phyloP scores from a whole-genome alignment of 2,797 vertebrate genomes.

The Anableps anableps region DNA sequence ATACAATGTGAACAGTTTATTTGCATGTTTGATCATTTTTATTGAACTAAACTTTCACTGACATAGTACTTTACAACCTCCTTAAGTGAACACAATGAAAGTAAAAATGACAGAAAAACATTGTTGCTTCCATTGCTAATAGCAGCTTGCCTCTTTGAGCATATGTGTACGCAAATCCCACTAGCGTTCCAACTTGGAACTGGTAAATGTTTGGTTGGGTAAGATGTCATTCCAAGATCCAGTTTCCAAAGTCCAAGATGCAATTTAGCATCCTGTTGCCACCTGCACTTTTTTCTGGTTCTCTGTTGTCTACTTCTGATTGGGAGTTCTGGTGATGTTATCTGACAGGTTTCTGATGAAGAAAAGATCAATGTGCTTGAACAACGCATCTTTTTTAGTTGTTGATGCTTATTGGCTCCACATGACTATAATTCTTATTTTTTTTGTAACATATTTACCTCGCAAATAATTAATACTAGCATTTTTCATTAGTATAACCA shows the following conservation, averaged over 20 bases:
- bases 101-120: neutral
- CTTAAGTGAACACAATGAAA: neutral
- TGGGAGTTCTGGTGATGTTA: neutral
- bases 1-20: neutral
- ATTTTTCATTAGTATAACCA: neutral
- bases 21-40: neutral
- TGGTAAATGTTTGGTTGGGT: neutral
- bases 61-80: neutral
- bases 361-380: neutral
- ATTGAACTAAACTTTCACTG: neutral
- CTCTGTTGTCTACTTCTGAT: neutral
- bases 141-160: neutral
- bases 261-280: neutral
- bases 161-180: neutral
- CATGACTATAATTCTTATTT: neutral
- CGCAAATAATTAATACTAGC: neutral
- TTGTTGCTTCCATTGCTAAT: neutral
- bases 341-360: neutral
- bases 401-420: neutral
- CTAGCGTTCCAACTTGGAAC: neutral
- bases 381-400: neutral
- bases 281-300: neutral
- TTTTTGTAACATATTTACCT: neutral
- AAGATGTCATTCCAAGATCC: neutral
- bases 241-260: neutral